Conservation (phyloP, 2,888 invertebrate genomes). For the Miltochrista miniata region DNA sequence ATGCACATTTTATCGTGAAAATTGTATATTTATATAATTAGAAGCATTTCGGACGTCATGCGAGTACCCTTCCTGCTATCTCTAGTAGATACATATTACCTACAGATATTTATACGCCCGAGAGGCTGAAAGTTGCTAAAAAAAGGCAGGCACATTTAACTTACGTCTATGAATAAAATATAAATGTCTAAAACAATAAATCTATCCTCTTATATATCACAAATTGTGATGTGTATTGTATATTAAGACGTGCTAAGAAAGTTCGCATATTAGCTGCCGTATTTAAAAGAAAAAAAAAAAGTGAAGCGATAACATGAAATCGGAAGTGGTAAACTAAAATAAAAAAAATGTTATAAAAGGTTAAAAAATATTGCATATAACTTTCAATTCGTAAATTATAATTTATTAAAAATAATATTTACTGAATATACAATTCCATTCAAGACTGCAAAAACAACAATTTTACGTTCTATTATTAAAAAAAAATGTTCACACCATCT, state of each 20-base stretch:
- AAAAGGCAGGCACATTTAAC: constrained; percentile 70
- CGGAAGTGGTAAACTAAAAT: constrained; percentile 38
- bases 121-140: constrained; percentile 27
- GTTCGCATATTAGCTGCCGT: constrained; percentile 54
- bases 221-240: constrained; percentile 70
- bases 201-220: constrained; percentile 66
- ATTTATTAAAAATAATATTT: constrained; percentile 66
- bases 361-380: constrained; percentile 62
- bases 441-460: constrained; percentile 45
- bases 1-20: constrained; percentile 67
- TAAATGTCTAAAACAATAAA: constrained; percentile 57
- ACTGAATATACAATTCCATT: constrained; percentile 72
- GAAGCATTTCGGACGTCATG: constrained; percentile 52
- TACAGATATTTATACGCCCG: constrained; percentile 18
- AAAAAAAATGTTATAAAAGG: constrained; percentile 41
- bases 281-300: constrained; percentile 21
- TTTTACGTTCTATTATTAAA: constrained; percentile 36
- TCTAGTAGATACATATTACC: constrained; percentile 33
- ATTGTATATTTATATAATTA: constrained; percentile 73
- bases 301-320: constrained; percentile 24
- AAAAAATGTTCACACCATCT: constrained; percentile 39
- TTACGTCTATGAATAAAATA: constrained; percentile 61
- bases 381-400: constrained; percentile 57
- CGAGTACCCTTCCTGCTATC: constrained; percentile 33
- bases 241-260: constrained; percentile 41